Base-by-base conservation (phyloP, 2,888 invertebrate genomes). In the Trichacis sp. region DNA sequence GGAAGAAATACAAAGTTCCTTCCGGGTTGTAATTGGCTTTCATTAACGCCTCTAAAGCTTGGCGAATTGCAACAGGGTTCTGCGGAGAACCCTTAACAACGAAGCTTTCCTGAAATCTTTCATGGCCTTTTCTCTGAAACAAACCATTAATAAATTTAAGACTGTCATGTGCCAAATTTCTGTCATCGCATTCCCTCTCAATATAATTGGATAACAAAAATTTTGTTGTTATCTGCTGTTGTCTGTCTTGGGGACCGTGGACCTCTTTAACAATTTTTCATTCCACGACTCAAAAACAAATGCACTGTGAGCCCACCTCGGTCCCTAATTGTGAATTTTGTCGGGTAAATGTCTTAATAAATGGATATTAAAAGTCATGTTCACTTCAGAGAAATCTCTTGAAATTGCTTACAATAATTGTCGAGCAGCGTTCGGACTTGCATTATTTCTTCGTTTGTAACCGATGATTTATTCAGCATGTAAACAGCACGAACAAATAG, bases 271-370 rank as follows among this genome's bases (percentile, higher is more conserved):
- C 2, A 53, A 29, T 38, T 47, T 47, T 12, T 55, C 30, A 29
- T 55, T 55, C 55, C 55, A 56, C 8, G 49, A 48, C n/a, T 56
- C 56, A 19, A 48, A 56, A 11, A 29, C 6, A 42, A 40, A 48
- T 20, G 49, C 29, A 9, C 38, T 19, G 18, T 48, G 15, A 30
- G 18, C 18, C 48, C 42, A 47, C 8, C 20, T 24, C 2, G 56
- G 56, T 47, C 56, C 56, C 33, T n/a, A 33, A 9, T 33, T 33
- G 3, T n/a, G 3, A 33, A 3, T 2, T 11, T 2, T 9, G 3
- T 45, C 33, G 12, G 11, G 11, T 14, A 33, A 29, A 36, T 54
- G 54, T 29, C 20, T 33, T 2, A 54, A 19, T 2, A 54, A 14
- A 24, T 54, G 54, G 17, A 54, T 30, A 30, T 54, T 54, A 9